A percentile compares a stretch with the other conserved stretches of the same genome.
Evolutionary conservation across 2,113 vertebrate species (phyloP).

Genomic region (Strigops habroptila): DNA sequence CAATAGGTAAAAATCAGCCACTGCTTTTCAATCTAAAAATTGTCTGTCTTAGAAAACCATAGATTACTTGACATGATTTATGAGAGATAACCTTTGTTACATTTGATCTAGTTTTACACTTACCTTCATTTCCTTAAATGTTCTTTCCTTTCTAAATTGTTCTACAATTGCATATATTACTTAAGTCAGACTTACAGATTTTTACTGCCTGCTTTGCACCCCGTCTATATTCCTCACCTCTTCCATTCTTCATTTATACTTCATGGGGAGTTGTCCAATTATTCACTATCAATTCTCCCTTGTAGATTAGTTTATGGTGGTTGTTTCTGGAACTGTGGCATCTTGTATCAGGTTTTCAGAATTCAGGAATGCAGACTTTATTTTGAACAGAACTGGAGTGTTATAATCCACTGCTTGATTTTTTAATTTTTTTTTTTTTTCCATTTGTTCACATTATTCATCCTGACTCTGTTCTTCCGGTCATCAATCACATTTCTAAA

Average conservation of each 20-base stretch:
- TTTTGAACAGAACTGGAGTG: neutral
- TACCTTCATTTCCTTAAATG: neutral
- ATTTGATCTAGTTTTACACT: neutral
- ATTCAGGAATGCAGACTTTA: neutral
- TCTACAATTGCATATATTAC: neutral
- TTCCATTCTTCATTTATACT: neutral
- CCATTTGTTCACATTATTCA: neutral
- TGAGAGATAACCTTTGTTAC: neutral
- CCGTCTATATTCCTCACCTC: neutral
- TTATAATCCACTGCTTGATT: neutral
- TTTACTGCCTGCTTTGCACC: neutral
- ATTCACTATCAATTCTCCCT: neutral
- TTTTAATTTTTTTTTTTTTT: neutral
- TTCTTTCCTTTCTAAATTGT: neutral
- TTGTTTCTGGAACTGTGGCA: neutral
- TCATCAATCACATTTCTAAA: neutral
- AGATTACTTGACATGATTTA: neutral
- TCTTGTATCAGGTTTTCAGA: neutral
- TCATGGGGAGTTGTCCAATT: neutral
- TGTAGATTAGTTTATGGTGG: neutral
- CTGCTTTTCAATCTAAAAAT: neutral
- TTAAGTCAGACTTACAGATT: neutral
- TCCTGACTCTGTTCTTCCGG: neutral
- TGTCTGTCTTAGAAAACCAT: neutral
- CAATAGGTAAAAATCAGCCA: neutral